phyloP scores from a whole-genome alignment of 2,113 vertebrate species.

The Eurypyga helias region DNA sequence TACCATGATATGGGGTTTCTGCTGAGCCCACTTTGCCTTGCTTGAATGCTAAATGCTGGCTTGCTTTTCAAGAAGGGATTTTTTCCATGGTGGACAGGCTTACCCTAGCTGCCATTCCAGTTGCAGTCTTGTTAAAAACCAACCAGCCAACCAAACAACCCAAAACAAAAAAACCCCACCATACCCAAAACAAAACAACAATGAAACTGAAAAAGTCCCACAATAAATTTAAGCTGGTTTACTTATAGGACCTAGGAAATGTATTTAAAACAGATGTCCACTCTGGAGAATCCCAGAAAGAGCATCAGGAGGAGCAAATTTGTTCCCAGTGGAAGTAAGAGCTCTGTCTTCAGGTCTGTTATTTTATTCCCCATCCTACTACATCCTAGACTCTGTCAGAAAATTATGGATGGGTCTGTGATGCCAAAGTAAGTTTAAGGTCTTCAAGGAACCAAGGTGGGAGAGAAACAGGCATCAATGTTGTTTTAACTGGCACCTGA shows the following conservation, averaged over 20 bases:
- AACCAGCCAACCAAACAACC: no score
- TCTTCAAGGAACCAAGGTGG: constrained; percentile 26
- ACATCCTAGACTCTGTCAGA: neutral
- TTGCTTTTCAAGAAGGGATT: neutral
- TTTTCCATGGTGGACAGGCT: neutral
- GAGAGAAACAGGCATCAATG: neutral
- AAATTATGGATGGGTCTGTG: neutral
- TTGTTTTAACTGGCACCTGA: constrained; percentile 5
- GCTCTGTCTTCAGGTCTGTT: neutral
- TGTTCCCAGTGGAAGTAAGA: neutral
- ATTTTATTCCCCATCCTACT: neutral
- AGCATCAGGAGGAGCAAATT: neutral
- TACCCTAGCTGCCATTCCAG: neutral
- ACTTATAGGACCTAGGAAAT: neutral
- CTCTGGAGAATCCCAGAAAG: neutral
- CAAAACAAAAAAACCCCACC: neutral
- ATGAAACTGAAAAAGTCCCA: no score
- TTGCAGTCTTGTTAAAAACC: accelerated
- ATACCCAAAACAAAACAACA: no score
- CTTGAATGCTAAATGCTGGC: neutral
- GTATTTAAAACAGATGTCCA: neutral
- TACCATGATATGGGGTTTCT: neutral
- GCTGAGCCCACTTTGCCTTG: neutral
- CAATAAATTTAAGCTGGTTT: neutral
- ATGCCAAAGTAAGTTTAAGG: constrained; percentile 7